phyloP scores from a whole-genome alignment of 2,797 vertebrate species.

The Xerus rutilus region DNA sequence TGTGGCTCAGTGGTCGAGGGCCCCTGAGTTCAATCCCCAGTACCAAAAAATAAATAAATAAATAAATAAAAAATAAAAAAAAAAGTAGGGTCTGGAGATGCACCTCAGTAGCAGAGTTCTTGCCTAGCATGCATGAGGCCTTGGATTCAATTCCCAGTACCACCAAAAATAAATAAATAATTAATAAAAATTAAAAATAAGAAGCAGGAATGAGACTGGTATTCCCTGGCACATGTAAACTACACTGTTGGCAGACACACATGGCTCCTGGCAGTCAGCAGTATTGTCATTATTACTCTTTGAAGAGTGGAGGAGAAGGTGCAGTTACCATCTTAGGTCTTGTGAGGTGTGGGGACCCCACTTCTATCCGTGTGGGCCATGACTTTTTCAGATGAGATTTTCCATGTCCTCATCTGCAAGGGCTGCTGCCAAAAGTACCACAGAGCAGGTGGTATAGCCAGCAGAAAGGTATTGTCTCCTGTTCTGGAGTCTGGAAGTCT shows the following conservation, averaged over 20 bases:
- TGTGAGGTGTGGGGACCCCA: accelerated
- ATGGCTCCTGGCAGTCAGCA: background rate
- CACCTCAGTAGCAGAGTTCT: too few species aligned
- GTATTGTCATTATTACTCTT: background rate
- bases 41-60: too few species aligned
- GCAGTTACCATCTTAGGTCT: background rate
- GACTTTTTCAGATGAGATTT: background rate
- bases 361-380: background rate
- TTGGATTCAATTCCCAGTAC: background rate
- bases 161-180: background rate
- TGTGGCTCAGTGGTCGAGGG: too few species aligned
- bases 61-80: background rate
- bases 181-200: background rate
- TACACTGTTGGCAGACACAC: background rate
- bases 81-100: background rate
- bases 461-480: background rate
- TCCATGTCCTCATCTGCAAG: background rate
- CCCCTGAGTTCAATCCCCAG: too few species aligned
- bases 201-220: background rate
- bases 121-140: too few species aligned
- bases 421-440: background rate
- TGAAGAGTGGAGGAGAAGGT: background rate
- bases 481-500: background rate
- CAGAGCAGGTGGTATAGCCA: accelerated
- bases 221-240: too few species aligned